Base-by-base conservation (phyloP, 1,140 invertebrate genomes). In the Odontomachus brunneus region DNA sequence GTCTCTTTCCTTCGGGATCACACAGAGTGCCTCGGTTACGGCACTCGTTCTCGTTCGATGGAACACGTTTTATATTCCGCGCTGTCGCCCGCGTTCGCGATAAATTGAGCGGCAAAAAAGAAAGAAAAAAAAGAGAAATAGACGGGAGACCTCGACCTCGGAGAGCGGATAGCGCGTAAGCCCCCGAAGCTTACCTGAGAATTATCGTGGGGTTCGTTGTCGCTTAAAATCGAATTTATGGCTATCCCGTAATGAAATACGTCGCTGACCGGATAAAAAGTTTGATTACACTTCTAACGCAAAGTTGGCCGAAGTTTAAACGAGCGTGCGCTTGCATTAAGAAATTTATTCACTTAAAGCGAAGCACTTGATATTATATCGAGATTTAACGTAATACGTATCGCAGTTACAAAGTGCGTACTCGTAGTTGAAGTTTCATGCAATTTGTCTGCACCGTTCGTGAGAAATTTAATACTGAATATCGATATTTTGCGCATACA, bases 61-160 rank as follows among this genome's bases (percentile, higher is more conserved):
- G 12, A 53, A 63, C n/a, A 33, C 65, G 33, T 80, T 80, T 78
- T 59, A 71, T n/a, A 71, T 80, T 80, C 65, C 33, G 11, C 22
- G 17, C 26, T 33, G 51, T 29, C 51, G 51, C 26, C 33, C 53
- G 63, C 53, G 63, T 51, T 71, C 75, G 17, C 51, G 65, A 80
- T 80, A 69, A 80, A 80, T 78, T 69, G 75, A 78, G 33, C 63
- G 63, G 15, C 69, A 69, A 78, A 69, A 78, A 78, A 78, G 53
- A 44, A 69, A 78, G 55, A 44, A 62, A 53, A 29, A 49, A 55
- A 49, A 44, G 38, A 44, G 9, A 44, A 11, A 44, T 4, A 44
- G 3, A 44, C 9, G 9, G 38, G 38, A 44, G 38, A 44, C 9
- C 3, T 11, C 38, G 38, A 12, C 1, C 14, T 9, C 44, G 44